phyloP scores from a whole-genome alignment of 1,140 invertebrate species.

The Cephus cinctus region DNA sequence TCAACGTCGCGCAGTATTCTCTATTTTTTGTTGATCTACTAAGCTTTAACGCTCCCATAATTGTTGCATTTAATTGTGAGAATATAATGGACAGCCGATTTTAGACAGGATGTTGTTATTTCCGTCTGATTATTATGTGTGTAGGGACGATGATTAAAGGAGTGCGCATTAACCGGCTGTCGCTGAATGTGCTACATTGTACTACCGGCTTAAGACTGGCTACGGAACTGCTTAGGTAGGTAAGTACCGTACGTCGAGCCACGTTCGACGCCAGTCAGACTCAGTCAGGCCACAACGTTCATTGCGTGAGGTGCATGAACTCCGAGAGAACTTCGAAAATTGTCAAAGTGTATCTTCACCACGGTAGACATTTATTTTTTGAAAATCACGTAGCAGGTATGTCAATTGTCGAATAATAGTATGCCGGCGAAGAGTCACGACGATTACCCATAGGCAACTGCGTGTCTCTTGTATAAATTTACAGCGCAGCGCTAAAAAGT shows the following conservation, averaged over 20 bases:
- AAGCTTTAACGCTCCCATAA: neutral
- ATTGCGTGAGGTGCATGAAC: slow-evolving; percentile 37
- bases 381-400: no score
- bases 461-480: neutral
- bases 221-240: slow-evolving; percentile 30
- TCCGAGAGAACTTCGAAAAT: slow-evolving; percentile 13
- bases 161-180: slow-evolving; percentile 12
- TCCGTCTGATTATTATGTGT: no score
- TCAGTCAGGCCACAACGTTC: slow-evolving; percentile 42
- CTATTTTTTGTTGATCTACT: neutral
- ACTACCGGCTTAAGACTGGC: slow-evolving; percentile 19
- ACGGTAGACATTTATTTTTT: neutral
- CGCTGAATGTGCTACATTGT: slow-evolving; percentile 22
- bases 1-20: neutral
- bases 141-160: no score
- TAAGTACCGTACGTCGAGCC: slow-evolving; percentile 45
- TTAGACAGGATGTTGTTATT: no score
- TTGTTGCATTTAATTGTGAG: neutral
- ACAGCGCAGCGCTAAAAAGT: neutral
- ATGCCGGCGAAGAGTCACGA: neutral
- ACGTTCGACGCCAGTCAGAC: slow-evolving; percentile 25
- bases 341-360: slow-evolving; percentile 1
- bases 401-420: neutral
- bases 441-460: neutral
- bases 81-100: slow-evolving; percentile 13